phyloP scores from a whole-genome alignment of 2,888 invertebrate genomes.

The Ceraclea dissimilis region DNA sequence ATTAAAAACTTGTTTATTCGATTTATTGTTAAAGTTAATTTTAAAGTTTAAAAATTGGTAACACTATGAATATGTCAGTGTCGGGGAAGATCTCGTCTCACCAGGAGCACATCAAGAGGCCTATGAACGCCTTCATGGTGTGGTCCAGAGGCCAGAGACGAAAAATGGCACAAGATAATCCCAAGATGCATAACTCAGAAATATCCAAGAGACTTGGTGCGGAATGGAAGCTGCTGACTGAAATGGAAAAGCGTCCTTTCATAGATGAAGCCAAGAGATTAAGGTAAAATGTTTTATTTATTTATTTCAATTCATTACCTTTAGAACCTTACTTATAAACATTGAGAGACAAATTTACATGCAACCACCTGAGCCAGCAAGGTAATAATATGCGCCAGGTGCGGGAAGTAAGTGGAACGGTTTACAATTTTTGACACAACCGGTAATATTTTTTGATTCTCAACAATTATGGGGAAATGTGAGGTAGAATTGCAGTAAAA shows the following conservation, averaged over 20 bases:
- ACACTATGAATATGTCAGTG: slow-evolving; percentile 21
- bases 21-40: too few species aligned
- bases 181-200: slow-evolving; percentile 91
- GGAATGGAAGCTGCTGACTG: slow-evolving; percentile 82
- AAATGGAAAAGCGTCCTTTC: slow-evolving; percentile 80
- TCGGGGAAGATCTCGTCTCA: slow-evolving; percentile 34
- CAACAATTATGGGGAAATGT: too few species aligned
- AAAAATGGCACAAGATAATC: slow-evolving; percentile 91
- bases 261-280: slow-evolving; percentile 86
- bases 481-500: too few species aligned
- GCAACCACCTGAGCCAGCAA: too few species aligned
- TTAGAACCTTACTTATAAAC: too few species aligned
- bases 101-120: slow-evolving; percentile 80
- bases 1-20: too few species aligned
- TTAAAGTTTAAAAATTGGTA: too few species aligned
- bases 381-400: too few species aligned
- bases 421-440: too few species aligned
- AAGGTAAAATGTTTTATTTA: slow-evolving; percentile 49
- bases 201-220: slow-evolving; percentile 80
- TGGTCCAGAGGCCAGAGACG: slow-evolving; percentile 84
- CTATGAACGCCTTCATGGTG: slow-evolving; percentile 94
- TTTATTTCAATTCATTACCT: background rate
- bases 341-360: too few species aligned
- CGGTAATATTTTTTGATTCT: too few species aligned
- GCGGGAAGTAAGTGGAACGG: too few species aligned